Percentiles rank a stretch among this genome's conserved stretches.
These are phyloP conservation scores for Ormia ochracea DNA, from an alignment of 2,888 invertebrate genomes.

Conservation along the genomic window DNA sequence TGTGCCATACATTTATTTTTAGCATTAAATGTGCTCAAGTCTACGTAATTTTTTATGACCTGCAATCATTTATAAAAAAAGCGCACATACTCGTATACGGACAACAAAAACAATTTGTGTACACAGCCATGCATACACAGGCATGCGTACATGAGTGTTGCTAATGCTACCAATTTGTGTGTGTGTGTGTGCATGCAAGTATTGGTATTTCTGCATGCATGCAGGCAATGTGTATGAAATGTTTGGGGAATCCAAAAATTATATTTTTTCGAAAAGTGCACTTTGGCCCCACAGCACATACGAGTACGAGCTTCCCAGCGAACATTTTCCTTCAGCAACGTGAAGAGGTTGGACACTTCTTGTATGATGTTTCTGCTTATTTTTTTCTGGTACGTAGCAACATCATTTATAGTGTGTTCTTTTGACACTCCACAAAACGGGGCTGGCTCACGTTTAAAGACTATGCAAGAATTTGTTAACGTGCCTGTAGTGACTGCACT, in stretches of 20 bases:
- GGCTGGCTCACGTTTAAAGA: no score
- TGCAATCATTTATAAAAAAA: constrained; percentile 28
- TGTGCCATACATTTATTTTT: neutral
- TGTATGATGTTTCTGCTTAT: no score
- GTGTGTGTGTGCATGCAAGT: no score
- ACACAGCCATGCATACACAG: neutral
- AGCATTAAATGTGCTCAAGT: constrained; percentile 20
- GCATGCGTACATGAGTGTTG: neutral
- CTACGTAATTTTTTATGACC: constrained; percentile 28
- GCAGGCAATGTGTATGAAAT: neutral
- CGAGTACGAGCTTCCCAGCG: no score
- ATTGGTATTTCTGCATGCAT: neutral
- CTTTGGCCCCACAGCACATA: constrained; percentile 4
- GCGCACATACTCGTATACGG: neutral
- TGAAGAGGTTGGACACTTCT: no score
- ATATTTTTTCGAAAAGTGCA: constrained; percentile 9
- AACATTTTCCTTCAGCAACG: no score
- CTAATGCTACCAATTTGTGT: no score
- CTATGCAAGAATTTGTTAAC: no score
- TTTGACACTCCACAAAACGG: no score
- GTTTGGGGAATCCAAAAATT: constrained; percentile 28
- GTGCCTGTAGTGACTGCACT: no score
- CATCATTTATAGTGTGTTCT: no score
- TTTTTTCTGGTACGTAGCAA: no score
- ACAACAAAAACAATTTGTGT: neutral